Base-by-base conservation (phyloP, 2,797 vertebrate species). In the Coracias cyanogaster region DNA sequence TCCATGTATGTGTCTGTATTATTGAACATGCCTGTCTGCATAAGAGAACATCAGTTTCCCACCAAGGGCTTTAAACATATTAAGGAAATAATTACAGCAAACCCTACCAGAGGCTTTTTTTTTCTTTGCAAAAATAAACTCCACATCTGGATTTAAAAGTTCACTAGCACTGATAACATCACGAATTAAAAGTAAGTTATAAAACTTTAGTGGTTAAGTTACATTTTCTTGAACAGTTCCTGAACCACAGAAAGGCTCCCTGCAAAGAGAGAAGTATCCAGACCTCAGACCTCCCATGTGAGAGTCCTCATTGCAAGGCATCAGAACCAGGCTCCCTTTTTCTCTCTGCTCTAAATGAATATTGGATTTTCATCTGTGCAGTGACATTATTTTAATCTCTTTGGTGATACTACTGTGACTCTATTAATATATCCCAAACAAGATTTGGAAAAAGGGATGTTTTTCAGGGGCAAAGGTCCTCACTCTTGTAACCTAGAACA, bases 191-290 rank as follows among this genome's bases (percentile, higher is more conserved):
- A 89, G 57, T 22, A 60, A 88, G 45, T 91, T 89, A 85, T 64
- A 87, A 95, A 92, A 94, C 87, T 71, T 46, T 70, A 64, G 51
- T 64, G 39, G 60, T 65, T 87, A 70, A 48, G 12, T 87, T 80
- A 80, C 82, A 80, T 87, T 89, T 94, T 94, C 76, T 90, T 86
- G 83, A 45, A 83, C 43, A 82, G 43, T 69, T 90, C 83, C 65
- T 41, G 66, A 77, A 89, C 60, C 76, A 71, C 82, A 80, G 67
- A 78, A 89, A 61, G 39, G 16, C 31, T 82, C 57, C 72, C 76
- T 74, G 85, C 15, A 90, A 87, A 69, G 86, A 81, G 3, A 69
- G 58, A 15, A 78, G 33, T 55, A 85, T 64, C 45, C 71, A 89
- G 82, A 91, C 14, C 17, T 95, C 86, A 89, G 57, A 89, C 79